Base-by-base conservation (phyloP, 1,140 invertebrate species). In the Aporrectodea caliginosa region DNA sequence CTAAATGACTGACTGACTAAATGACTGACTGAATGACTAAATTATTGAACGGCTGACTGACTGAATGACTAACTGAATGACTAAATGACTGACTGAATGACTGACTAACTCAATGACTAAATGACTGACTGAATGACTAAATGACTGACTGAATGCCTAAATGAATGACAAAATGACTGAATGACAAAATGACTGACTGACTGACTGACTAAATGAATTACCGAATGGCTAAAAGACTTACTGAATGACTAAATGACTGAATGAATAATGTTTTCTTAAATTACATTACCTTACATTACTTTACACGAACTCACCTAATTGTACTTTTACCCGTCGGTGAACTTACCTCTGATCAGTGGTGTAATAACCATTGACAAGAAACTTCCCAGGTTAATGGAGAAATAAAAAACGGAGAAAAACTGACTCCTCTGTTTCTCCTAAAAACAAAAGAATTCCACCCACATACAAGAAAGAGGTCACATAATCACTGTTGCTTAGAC, bases 361-460 rank as follows among this genome's bases (percentile, higher is more conserved):
- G 96, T 97, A 0, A 98, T 82, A 73, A 95, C 92, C 0, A 94
- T 96, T 0, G 95, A 97, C 22, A 98, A 90, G 71, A 97, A 90
- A 81, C 94, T 95, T 2, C 96, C 97, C 0, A 93, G 91, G 85
- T 98, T 98, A 83, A 98, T 97, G 34, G 94, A 91, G 83, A 97
- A 95, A 89, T 98, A 98, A 87, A 97, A 98, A 0, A 97, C 88
- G 0, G 95, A 97, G 88, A 98, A 98, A 89, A 95, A 98, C 78
- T 92, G 92, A 0, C 91, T 91, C 70, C 97, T 87, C 84, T 95
- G 92, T 80, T 88, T 86, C 68, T 84, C 85, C 87, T 90, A 78
- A 33, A 6, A 58, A 58, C 6, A 58, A 12, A 58, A 58, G 43
- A 58, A 58, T 12, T 12, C 43, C 6, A 58, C 43, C 6, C 6